Conservation (phyloP, 2,888 invertebrate genomes). For the Latrodectus hesperus region DNA sequence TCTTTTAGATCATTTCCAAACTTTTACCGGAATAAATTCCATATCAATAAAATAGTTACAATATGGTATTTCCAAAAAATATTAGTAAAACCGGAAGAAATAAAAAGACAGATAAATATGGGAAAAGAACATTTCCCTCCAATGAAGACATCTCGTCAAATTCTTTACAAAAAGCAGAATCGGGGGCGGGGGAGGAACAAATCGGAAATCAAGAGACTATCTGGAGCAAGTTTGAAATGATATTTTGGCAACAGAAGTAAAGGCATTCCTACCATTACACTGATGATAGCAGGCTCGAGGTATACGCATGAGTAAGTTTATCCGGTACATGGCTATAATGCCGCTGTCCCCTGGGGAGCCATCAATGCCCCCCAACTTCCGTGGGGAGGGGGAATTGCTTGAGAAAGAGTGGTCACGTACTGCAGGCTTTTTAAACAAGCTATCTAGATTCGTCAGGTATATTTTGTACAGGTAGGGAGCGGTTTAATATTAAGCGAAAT, state of each 20-base stretch:
- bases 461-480: slow-evolving; percentile 10
- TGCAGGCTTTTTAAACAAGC: slow-evolving; percentile 6
- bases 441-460: slow-evolving; percentile 42
- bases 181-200: not conserved
- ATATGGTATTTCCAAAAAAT: no score
- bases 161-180: not conserved
- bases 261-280: slow-evolving; percentile 23
- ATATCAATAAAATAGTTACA: no score
- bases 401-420: slow-evolving; percentile 39
- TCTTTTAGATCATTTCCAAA: no score
- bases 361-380: slow-evolving; percentile 44
- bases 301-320: slow-evolving; percentile 6
- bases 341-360: slow-evolving; percentile 20
- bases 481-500: not conserved
- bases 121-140: no score
- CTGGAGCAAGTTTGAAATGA: slow-evolving; percentile 24
- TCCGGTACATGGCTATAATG: slow-evolving; percentile 24
- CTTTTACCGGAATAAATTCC: no score
- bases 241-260: slow-evolving; percentile 37
- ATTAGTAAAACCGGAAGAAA: no score
- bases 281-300: slow-evolving; percentile 33
- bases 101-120: no score
- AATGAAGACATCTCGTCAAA: not conserved
- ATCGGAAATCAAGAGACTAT: slow-evolving; percentile 28
- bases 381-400: slow-evolving; percentile 24